phyloP scores from a whole-genome alignment of 2,797 vertebrate species.

The Natrix natrix region DNA sequence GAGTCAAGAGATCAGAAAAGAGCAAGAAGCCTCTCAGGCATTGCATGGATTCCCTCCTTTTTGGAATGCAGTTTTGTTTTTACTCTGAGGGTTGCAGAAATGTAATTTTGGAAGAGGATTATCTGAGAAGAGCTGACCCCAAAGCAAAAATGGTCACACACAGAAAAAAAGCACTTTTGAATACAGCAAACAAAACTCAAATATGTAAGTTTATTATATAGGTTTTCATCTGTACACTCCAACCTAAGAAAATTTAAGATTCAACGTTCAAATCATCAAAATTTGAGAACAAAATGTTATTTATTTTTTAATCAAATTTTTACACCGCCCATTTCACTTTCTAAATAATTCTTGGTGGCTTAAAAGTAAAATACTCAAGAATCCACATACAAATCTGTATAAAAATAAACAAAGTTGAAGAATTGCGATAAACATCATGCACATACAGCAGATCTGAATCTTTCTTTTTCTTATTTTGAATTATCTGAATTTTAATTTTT shows the following conservation, averaged over 20 bases:
- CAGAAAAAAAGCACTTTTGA: not conserved
- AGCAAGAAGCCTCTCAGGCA: not conserved
- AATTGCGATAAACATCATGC: not conserved
- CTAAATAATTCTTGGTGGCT: not conserved
- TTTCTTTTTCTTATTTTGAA: not conserved
- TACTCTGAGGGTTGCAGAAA: not conserved
- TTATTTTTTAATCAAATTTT: not conserved
- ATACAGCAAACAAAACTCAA: not conserved
- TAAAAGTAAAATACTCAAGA: not conserved
- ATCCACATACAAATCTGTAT: not conserved
- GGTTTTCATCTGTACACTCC: not conserved
- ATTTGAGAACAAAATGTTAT: not conserved
- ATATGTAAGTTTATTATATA: not conserved
- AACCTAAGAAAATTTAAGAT: not conserved
- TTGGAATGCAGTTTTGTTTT: not conserved
- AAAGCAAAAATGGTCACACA: not conserved
- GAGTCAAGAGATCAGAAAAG: not conserved
- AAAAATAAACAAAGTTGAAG: not conserved
- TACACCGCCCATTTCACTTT: not conserved
- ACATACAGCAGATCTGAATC: not conserved
- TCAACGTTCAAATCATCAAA: not conserved
- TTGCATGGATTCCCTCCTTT: not conserved
- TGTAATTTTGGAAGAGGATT: not conserved
- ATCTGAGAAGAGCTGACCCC: not conserved
- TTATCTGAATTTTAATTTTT: not conserved